phyloP scores from a whole-genome alignment of 2,888 invertebrate genomes.

The Drosophila lacicola region DNA sequence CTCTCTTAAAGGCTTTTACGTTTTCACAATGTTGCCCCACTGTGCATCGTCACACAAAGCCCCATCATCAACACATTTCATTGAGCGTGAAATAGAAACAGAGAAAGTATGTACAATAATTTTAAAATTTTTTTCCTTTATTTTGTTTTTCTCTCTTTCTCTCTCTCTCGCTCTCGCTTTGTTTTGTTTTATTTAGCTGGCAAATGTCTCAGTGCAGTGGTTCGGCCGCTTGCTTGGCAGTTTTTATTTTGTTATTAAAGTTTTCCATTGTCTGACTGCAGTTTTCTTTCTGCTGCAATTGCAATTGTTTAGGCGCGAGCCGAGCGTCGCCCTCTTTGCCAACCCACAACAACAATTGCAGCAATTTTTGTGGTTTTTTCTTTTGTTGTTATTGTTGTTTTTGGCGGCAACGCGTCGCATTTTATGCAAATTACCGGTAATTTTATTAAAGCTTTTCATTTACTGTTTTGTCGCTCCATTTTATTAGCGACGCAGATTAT shows the following conservation, averaged over 20 bases:
- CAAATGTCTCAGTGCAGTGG: conserved; percentile 26
- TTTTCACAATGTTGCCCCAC: not conserved
- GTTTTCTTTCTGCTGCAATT: conserved; percentile 66
- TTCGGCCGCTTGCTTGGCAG: conserved; percentile 26
- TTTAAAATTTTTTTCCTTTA: conserved; percentile 34
- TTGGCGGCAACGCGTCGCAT: conserved; percentile 38
- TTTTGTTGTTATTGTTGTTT: conserved; percentile 26
- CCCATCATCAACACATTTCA: conserved; percentile 81
- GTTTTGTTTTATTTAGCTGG: conserved; percentile 18
- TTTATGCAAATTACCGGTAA: conserved; percentile 72
- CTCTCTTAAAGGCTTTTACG: too few relatives aligned
- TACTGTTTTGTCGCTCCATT: conserved; percentile 71
- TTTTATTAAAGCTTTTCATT: conserved; percentile 74
- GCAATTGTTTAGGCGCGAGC: conserved; percentile 53
- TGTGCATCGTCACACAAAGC: conserved; percentile 41
- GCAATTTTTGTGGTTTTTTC: conserved; percentile 53
- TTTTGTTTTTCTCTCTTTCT: conserved; percentile 12
- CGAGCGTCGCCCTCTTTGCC: conserved; percentile 53
- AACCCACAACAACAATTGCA: conserved; percentile 25
- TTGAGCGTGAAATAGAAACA: conserved; percentile 84
- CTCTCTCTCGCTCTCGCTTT: conserved; percentile 12
- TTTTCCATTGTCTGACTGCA: conserved; percentile 73
- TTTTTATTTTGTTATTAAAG: conserved; percentile 55
- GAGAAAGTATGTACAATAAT: conserved; percentile 82
- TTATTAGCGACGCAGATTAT: conserved; percentile 56